Base-by-base conservation (phyloP, 2,888 invertebrate species). In the Acheta domesticus region DNA sequence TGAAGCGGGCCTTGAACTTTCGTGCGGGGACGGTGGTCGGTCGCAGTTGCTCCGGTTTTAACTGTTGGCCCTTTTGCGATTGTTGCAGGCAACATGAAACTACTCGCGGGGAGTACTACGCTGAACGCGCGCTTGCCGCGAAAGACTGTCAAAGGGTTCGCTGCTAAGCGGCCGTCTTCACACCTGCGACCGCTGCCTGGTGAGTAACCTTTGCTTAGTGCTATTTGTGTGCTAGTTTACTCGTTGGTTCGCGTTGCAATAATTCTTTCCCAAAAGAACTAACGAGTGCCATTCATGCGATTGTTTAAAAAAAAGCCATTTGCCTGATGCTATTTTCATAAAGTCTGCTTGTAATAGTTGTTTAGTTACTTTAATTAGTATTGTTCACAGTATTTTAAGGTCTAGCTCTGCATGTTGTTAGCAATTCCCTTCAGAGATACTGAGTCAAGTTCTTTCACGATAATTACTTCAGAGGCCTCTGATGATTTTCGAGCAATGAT, bases 41-140 rank as follows among this genome's bases (percentile, higher is more conserved):
- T 76, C 76, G 76, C 48, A 48, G 3, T 48, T 76, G 48, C 19
- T 76, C 48, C 20, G 48, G 48, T 76, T 48, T 1, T 48, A 48
- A 49, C 76, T 48, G 23, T 76, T n/a, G 76, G 48, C 76, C 36
- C 36, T 36, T 36, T 36, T 36, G 36, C 36, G 36, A 36, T 78
- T 81, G 62, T 85, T 85, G 3, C 88, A 91, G 91, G 90, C 87
- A 90, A 91, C 89, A 93, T 93, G 93, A 93, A 93, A 84, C 91
- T 92, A 89, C 91, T 92, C 82, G 91, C 92, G 84, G 87, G 90
- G 84, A 90, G 92, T 80, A 91, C 91, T 82, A 36, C 36, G 36
- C 90, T 91, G 89, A 90, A 90, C 84, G 89, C 92, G 79, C 90
- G 92, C 83, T 90, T 92, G 82, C 92, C 92, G 87, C 89, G 91